These are phyloP conservation scores for Solenodon paradoxus DNA, from an alignment of 2,113 vertebrate genomes.

Conservation along the genomic window DNA sequence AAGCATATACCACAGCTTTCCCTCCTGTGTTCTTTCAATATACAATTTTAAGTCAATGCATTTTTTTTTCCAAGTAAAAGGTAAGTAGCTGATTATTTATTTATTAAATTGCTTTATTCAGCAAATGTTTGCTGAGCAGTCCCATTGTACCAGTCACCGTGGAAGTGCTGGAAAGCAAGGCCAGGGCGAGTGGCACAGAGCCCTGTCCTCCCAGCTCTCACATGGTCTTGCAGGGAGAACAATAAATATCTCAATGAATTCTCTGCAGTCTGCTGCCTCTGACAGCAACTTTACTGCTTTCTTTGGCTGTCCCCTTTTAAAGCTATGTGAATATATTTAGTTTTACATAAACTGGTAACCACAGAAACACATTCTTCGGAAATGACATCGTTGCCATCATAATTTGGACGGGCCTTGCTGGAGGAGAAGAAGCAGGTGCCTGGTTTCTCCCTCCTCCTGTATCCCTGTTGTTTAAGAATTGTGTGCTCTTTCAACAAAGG, in stretches of 20 bases:
- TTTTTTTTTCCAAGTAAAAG: background rate
- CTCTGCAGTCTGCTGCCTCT: background rate
- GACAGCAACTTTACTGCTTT: background rate
- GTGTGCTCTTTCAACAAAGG: background rate
- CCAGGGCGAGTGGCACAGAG: accelerated
- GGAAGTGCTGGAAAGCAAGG: background rate
- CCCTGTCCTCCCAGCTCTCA: background rate
- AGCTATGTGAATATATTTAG: background rate
- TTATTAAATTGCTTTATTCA: background rate
- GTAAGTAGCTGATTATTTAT: background rate
- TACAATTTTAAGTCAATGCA: background rate
- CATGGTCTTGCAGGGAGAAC: background rate
- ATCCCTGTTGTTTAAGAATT: background rate
- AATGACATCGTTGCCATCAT: background rate
- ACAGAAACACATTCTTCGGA: background rate
- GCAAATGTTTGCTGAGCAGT: background rate
- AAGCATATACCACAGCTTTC: background rate
- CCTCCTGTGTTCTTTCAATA: background rate
- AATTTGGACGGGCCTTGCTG: background rate
- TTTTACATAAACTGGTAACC: background rate
- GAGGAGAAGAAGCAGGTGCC: background rate
- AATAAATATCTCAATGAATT: background rate
- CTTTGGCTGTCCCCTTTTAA: background rate
- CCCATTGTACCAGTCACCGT: background rate
- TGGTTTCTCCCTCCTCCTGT: background rate